These are phyloP conservation scores for Aphelocoma californica DNA, from an alignment of 2,797 vertebrate genomes.

Conservation along the genomic window DNA sequence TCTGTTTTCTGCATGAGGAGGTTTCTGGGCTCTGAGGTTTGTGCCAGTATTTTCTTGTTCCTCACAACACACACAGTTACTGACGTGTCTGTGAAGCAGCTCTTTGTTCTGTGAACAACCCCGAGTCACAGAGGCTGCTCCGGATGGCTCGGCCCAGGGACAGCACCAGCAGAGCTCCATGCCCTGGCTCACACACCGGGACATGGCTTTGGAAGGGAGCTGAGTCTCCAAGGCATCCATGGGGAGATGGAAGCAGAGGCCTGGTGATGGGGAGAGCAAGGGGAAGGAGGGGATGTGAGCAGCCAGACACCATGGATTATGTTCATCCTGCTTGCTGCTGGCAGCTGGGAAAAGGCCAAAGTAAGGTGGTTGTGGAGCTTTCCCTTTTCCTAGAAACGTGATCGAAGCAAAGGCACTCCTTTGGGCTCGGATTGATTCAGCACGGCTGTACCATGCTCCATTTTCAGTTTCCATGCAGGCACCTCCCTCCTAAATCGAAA, in stretches of 20 bases:
- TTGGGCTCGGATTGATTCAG: background rate
- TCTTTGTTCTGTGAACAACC: constrained; percentile 34
- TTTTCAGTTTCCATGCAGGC: background rate
- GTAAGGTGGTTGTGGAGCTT: background rate
- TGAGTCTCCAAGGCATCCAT: rapidly evolving
- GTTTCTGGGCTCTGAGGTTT: background rate
- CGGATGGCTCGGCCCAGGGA: background rate
- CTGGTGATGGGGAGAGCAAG: background rate
- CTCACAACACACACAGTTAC: background rate
- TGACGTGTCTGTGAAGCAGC: background rate
- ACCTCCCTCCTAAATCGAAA: background rate
- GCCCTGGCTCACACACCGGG: background rate
- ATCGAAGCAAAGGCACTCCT: background rate
- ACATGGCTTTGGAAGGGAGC: background rate
- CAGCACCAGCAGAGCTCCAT: background rate
- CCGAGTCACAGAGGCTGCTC: background rate
- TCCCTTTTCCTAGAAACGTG: rapidly evolving
- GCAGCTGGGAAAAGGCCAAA: background rate
- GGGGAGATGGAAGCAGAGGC: background rate
- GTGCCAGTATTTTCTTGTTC: background rate
- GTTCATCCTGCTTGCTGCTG: background rate
- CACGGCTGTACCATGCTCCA: background rate
- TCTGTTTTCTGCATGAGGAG: background rate
- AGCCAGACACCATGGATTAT: rapidly evolving
- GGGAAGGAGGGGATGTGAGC: background rate